Evolutionary conservation across 1,140 invertebrate genomes (phyloP).

Genomic region (Hirudo medicinalis): DNA sequence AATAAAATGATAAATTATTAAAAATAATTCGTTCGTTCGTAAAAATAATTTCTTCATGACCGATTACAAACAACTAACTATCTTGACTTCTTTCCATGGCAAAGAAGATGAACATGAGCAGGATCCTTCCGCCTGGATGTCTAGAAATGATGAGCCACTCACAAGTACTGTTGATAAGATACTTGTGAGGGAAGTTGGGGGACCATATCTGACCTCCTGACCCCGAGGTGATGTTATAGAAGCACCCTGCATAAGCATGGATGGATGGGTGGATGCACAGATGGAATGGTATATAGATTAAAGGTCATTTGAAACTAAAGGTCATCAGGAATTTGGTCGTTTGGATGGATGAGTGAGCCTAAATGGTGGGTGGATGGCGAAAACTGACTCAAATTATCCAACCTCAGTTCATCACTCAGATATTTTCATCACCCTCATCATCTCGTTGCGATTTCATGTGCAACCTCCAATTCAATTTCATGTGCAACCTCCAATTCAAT

Average conservation of each 20-base stretch:
- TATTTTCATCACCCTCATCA: no score
- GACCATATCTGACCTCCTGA: conserved; percentile 22
- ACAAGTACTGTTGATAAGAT: conserved; percentile 44
- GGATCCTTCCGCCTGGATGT: conserved; percentile 60
- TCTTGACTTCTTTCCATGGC: conserved; percentile 72
- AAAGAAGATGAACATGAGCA: conserved; percentile 74
- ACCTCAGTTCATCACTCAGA: no score
- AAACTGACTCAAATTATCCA: no score
- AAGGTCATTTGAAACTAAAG: not conserved
- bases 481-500: no score
- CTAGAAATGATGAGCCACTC: conserved; percentile 76
- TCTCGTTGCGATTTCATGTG: no score
- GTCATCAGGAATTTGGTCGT: no score
- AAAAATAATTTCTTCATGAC: no score
- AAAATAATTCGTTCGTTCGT: no score
- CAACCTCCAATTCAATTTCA: no score
- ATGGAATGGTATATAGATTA: no score
- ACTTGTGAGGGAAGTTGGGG: conserved; percentile 23
- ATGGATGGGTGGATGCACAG: not conserved
- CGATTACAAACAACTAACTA: conserved; percentile 45
- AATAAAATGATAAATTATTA: not conserved
- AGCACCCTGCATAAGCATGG: conserved; percentile 17
- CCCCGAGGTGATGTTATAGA: conserved; percentile 11
- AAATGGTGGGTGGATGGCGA: no score
- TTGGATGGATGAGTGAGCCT: no score